Conservation (phyloP, 35 echinoderm and acorn worm genomes). For the Lytechinus pictus region DNA sequence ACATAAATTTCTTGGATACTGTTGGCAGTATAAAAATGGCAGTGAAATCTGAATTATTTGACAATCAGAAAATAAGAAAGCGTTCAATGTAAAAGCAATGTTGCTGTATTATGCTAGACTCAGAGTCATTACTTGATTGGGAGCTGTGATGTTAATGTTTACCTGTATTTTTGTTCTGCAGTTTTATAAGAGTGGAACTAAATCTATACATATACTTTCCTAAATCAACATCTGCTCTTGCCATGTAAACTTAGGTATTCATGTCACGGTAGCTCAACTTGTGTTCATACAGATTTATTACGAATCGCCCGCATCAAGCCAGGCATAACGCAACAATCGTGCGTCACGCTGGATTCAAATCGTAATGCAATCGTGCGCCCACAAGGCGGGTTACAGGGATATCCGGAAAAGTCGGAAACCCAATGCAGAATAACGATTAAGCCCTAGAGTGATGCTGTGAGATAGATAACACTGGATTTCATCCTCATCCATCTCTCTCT, state of each 20-base stretch:
- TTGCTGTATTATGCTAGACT: neutral
- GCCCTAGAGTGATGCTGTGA: constrained; percentile 6
- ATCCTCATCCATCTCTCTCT: neutral
- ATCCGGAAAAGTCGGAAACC: constrained; percentile 42
- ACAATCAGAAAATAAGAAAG: too few relatives aligned
- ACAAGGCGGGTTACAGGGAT: constrained; percentile 19
- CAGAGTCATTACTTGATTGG: neutral
- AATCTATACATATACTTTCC: neutral
- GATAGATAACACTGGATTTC: constrained; percentile 18
- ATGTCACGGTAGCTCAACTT: constrained; percentile 14
- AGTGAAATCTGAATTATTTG: too few relatives aligned
- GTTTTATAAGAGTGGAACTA: neutral
- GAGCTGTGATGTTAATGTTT: neutral
- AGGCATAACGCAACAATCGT: neutral
- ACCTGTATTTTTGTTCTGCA: neutral
- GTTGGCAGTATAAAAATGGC: too few relatives aligned
- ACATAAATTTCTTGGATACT: too few relatives aligned
- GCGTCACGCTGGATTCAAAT: constrained; percentile 28
- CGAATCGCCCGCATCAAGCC: neutral
- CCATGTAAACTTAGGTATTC: constrained; percentile 31
- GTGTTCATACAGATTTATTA: constrained; percentile 17
- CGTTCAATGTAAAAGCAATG: neutral
- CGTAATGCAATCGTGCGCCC: constrained; percentile 35
- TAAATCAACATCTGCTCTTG: constrained; percentile 23
- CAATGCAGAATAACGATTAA: constrained; percentile 44